A percentile compares a stretch with the other conserved stretches of the same genome.
Conservation (phyloP, 2,888 invertebrate species). For the Sericinus montela region DNA sequence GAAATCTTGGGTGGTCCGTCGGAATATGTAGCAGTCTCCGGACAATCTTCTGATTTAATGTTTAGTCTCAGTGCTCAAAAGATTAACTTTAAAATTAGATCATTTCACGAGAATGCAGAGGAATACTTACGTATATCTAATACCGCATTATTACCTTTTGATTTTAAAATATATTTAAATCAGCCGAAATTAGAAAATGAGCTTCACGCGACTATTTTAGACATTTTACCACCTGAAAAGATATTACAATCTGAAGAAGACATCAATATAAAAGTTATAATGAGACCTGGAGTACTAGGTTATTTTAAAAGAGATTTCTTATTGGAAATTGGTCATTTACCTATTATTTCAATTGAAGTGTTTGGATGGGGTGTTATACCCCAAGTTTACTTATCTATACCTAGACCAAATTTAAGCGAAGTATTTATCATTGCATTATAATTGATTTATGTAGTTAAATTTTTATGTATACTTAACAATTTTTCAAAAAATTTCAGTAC, state of each 20-base stretch:
- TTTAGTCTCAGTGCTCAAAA: conserved; percentile 66
- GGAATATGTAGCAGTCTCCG: conserved; percentile 68
- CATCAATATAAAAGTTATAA: conserved; percentile 59
- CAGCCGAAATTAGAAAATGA: conserved; percentile 48
- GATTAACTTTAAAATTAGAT: conserved; percentile 65
- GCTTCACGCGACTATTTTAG: conserved; percentile 62
- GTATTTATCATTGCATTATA: conserved; percentile 32
- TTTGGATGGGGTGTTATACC: conserved; percentile 79
- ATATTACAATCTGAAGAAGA: conserved; percentile 56
- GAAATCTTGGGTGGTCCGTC: conserved; percentile 78
- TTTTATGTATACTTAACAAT: not conserved
- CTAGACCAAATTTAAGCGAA: conserved; percentile 49
- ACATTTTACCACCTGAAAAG: conserved; percentile 62
- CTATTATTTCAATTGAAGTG: conserved; percentile 73
- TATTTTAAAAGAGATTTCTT: conserved; percentile 67
- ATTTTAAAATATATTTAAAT: conserved; percentile 58
- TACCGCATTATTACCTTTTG: conserved; percentile 64
- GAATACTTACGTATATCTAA: conserved; percentile 66
- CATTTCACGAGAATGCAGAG: conserved; percentile 58
- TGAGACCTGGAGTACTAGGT: conserved; percentile 77
- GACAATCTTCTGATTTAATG: conserved; percentile 70
- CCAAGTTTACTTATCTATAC: conserved; percentile 76
- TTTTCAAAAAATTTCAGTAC: conserved; percentile 35
- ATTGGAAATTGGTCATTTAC: conserved; percentile 76
- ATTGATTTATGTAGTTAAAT: not conserved